Evolutionary conservation across 1,140 invertebrate genomes (phyloP), one percentile per base, ranked within the genome.

Genomic region (Trissolcus basalis): DNA sequence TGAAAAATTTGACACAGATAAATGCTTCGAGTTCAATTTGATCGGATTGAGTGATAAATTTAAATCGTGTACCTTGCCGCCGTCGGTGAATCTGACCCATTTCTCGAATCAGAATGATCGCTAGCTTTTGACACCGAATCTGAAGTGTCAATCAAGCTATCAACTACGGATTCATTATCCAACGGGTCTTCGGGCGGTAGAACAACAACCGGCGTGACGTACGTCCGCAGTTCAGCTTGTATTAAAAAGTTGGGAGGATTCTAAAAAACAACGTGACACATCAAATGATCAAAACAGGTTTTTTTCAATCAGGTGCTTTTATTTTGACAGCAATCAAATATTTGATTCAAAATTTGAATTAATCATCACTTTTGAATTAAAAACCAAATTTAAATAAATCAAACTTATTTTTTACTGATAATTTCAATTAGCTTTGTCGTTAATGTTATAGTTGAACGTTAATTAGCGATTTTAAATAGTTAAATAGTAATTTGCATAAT

Each of bases 221-320:
- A 99, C 36, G 93, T 94, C 53, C 93, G 92, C 80, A 99, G 92
- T 83, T 99, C 97, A 35, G 96, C 93, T 88, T 97, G 95, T 65
- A 96, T 92, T 51, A 98, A 89, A 88, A 99, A 99, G 85, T 99
- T 99, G 4, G 98, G 98, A 73, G 97, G 96, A 80, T 95, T 94
- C 90, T 96, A 70, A 49, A 89, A 89, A 13, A 75, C 72, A 81
- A 82, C 67, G 74, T 54, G 47, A 39, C 49, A 55, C 19, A 54
- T 54, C 35, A 39, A 55, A 35, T 9, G 9, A 11, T 39, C 3
- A 1, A 39, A 9, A 39, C 36, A 39, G 9, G 1, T 9, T 39
- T 4, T 39, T 39, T 3, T 27, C 19, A 27, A 27, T 27, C n/a
- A n/a, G n/a, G n/a, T n/a, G n/a, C n/a, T n/a, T n/a, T n/a, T n/a